Evolutionary conservation across 2,888 invertebrate genomes (phyloP), one percentile per base, ranked within the genome.

Genomic region (Dynastes tityus): DNA sequence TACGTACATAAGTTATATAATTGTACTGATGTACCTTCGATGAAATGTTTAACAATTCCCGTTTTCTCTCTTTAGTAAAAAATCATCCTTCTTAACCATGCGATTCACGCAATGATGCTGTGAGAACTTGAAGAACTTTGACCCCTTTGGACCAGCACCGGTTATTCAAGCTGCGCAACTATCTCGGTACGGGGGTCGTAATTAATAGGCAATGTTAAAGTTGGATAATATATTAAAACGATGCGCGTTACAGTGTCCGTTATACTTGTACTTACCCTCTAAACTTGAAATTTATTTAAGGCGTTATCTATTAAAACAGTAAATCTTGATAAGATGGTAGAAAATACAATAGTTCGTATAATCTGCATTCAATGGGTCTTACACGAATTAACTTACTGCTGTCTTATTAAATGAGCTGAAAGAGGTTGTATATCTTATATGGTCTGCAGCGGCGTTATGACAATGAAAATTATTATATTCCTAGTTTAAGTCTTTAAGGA

Each of bases 101-200:
- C 71, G 75, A 27, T 61, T 65, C 61, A 61, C 73, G 75, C 22
- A 76, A 78, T 75, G 75, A 79, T 80, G 32, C 32, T 37, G 81
- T 82, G 81, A 79, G 81, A 82, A 82, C 81, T 80, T 79, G 70
- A 76, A 55, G 81, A 80, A 79, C 81, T 76, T 78, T 80, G 79
- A 81, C 81, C 81, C 61, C 70, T 77, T 32, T 63, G 71, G 61
- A 73, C 77, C 70, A 51, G 45, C 68, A 70, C 77, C 49, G 71
- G 71, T 77, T 77, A 58, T 68, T 76, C 76, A 67, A 51, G 76
- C 64, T 51, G 63, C n/a, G 29, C 55, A 55, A 32, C 73, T 74
- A 74, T 74, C 61, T 61, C 61, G 45, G 27, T 74, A 74, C 16
- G 61, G 55, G 71, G 61, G 73, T 74, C 61, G 73, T 74, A 74